Percentiles rank a stretch among this genome's conserved stretches.
These are phyloP conservation scores for Portevinia maculata DNA, from an alignment of 2,888 invertebrate species.

Conservation along the genomic window DNA sequence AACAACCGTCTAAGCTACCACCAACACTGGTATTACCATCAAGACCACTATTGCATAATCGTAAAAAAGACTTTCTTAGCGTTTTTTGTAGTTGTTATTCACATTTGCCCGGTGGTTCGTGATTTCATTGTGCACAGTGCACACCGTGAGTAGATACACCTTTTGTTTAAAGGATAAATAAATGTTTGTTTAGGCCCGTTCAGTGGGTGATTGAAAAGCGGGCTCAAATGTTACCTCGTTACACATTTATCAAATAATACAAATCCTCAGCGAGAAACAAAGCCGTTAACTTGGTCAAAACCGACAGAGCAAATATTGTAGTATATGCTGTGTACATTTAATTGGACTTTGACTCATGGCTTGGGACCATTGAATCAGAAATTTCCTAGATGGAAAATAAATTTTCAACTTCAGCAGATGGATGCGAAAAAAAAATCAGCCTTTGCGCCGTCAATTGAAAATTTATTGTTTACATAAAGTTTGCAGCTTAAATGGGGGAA, in stretches of 20 bases:
- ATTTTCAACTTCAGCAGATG: conserved; percentile 12
- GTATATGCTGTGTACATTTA: conserved; percentile 14
- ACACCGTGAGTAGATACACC: conserved; percentile 7
- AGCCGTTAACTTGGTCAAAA: conserved; percentile 50
- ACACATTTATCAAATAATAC: conserved; percentile 45
- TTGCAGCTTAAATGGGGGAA: conserved; percentile 9
- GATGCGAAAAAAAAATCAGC: conserved; percentile 37
- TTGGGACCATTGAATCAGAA: conserved; percentile 42
- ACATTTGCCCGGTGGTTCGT: conserved; percentile 17
- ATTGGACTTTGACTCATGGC: conserved; percentile 54
- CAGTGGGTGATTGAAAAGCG: conserved; percentile 54
- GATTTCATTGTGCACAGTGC: conserved; percentile 34
- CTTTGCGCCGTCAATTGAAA: background rate
- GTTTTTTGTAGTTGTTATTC: background rate
- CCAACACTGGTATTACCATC: conserved; percentile 28
- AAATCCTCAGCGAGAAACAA: conserved; percentile 19
- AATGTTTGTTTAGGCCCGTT: conserved; percentile 28
- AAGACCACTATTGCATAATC: conserved; percentile 57
- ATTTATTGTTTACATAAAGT: conserved; percentile 39
- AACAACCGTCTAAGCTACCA: conserved; percentile 31
- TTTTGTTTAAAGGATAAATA: conserved; percentile 61
- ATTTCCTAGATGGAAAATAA: conserved; percentile 27
- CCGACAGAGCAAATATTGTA: background rate
- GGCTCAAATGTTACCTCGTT: conserved; percentile 35
- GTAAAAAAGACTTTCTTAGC: conserved; percentile 69